Base-by-base conservation (phyloP, 2,797 vertebrate genomes). In the Hapalemur alaotrensis region DNA sequence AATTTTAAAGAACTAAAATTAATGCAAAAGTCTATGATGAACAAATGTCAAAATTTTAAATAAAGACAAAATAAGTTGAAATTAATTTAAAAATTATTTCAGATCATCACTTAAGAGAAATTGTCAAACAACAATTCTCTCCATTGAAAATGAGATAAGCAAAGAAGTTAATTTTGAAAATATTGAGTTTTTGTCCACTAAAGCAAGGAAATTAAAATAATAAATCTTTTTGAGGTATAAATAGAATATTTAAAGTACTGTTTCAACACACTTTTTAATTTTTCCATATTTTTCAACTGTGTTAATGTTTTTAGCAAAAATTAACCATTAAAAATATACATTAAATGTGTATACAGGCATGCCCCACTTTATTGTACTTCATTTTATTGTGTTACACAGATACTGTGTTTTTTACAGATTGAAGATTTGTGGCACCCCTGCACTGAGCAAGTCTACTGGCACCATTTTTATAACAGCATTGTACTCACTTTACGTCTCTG, bases 231-330 rank as follows among this genome's bases (percentile, higher is more conserved):
- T 80, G 43, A 48, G 67, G 50, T 61, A 94, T 61, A 94, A 95
- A 96, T 92, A 81, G 92, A 92, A 95, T 85, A 82, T 57, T 82
- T 73, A 43, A 54, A 94, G 63, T 79, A 92, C 90, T 79, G 85
- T 92, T 96, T 96, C 63, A 41, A 82, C 70, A 50, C 15, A 57
- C n/a, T 30, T 50, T 61, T 63, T 22, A 63, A 75, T 35, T 95
- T 96, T 89, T 73, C 75, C 65, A 30, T 75, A 80, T 78, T 89
- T 95, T 95, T 85, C 83, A 86, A 89, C 65, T 76, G 67, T 85
- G 41, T 80, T 81, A 85, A 81, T 91, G 38, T 73, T 95, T 67
- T 94, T 28, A 54, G 38, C 65, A 84, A 95, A 92, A 89, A 90
- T 70, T 81, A 89, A 89, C 50, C 32, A 61, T 89, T 85, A 89